Conservation (phyloP, 1,140 invertebrate species). For the Drosophila saltans region DNA sequence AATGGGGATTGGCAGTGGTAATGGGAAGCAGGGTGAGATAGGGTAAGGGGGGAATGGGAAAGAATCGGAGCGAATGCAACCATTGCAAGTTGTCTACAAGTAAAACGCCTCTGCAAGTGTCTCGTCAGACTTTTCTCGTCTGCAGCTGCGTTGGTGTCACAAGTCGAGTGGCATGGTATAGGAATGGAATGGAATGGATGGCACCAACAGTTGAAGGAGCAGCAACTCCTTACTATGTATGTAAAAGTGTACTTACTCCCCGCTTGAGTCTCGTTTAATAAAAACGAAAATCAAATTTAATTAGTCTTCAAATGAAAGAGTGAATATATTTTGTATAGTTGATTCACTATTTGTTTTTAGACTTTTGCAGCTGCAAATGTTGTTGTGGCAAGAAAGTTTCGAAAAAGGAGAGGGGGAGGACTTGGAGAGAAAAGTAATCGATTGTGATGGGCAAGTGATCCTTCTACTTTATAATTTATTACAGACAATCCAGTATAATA, state of each 20-base stretch:
- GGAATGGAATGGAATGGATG: neutral
- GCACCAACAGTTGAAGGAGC: neutral
- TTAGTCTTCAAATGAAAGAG: conserved; percentile 80
- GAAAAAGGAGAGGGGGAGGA: neutral
- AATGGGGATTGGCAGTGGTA: conserved; percentile 22
- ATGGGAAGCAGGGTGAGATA: too few relatives aligned
- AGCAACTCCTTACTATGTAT: neutral
- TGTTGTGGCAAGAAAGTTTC: conserved; percentile 20
- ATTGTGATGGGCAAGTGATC: too few relatives aligned
- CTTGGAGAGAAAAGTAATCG: too few relatives aligned
- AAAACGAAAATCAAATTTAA: conserved; percentile 75
- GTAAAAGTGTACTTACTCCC: conserved; percentile 14
- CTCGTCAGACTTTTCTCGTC: conserved; percentile 35
- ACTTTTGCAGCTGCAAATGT: conserved; percentile 66
- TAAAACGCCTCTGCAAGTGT: conserved; percentile 64
- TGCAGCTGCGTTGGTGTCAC: conserved; percentile 27
- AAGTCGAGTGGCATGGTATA: conserved; percentile 3
- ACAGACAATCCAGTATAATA: too few relatives aligned
- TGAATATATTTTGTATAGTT: conserved; percentile 70
- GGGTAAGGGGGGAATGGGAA: too few relatives aligned
- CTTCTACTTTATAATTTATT: too few relatives aligned
- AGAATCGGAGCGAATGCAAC: conserved; percentile 48
- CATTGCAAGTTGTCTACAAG: conserved; percentile 47
- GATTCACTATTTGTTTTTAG: neutral
- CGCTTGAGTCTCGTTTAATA: conserved; percentile 61